phyloP scores from a whole-genome alignment of 2,113 vertebrate species.

The Xenopus laevis region DNA sequence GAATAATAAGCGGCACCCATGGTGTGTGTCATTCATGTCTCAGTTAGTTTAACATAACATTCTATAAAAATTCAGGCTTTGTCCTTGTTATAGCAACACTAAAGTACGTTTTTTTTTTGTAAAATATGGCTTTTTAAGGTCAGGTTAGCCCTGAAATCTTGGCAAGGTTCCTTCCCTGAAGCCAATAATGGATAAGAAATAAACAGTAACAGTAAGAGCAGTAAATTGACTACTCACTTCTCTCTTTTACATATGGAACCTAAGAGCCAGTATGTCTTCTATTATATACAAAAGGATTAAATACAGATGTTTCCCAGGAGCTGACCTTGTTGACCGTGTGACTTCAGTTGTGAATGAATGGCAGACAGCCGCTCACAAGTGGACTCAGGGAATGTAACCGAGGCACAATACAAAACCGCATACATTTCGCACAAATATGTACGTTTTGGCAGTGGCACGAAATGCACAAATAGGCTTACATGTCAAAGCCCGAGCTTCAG shows the following conservation, averaged over 20 bases:
- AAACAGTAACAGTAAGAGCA: constrained; percentile 15
- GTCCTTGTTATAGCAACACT: not conserved
- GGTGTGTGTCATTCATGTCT: not conserved
- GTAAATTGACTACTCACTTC: constrained; percentile 12
- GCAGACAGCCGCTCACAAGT: constrained; percentile 73
- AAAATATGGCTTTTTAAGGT: not conserved
- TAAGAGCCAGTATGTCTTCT: constrained; percentile 65
- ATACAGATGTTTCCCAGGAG: constrained; percentile 87
- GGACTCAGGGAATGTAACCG: constrained; percentile 5
- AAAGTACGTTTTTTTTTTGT: not conserved
- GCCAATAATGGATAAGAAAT: constrained; percentile 6
- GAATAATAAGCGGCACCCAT: not conserved
- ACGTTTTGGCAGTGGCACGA: not conserved
- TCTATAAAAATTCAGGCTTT: not conserved
- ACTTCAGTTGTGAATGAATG: constrained; percentile 73
- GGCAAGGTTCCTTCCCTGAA: not conserved
- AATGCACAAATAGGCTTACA: not conserved
- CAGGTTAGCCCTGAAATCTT: not conserved
- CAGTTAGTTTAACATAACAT: not conserved
- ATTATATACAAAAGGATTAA: constrained; percentile 81
- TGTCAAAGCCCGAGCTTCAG: too few species aligned
- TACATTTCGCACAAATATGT: constrained; percentile 44
- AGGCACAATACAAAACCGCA: constrained; percentile 74
- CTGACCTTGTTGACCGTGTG: constrained; percentile 72
- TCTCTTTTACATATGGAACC: constrained; percentile 14